These are phyloP conservation scores for Aphelinus atriplicis DNA, from an alignment of 1,140 invertebrate genomes.

Conservation along the genomic window DNA sequence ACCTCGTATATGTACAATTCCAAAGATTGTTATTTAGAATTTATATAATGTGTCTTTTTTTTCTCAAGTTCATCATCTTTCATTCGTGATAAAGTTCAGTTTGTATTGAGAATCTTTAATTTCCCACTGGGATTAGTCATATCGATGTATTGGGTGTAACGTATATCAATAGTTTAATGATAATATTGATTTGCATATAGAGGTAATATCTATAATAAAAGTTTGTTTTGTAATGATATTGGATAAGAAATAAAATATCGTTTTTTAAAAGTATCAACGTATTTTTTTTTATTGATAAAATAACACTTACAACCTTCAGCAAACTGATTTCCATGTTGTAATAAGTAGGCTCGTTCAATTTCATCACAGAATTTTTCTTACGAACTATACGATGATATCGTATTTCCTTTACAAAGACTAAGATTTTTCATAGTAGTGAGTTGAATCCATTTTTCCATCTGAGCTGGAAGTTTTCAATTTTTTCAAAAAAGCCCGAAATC, in stretches of 20 bases:
- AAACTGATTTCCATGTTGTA: constrained; percentile 52
- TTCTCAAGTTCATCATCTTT: background rate
- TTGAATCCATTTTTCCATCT: too few relatives aligned
- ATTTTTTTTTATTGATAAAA: constrained; percentile 59
- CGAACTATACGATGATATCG: constrained; percentile 41
- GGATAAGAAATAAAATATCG: constrained; percentile 27
- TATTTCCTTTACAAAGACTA: background rate
- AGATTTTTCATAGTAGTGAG: too few relatives aligned
- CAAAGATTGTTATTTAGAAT: constrained; percentile 28
- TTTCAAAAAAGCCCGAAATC: too few relatives aligned
- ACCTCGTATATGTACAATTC: constrained; percentile 12
- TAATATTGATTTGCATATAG: too few relatives aligned
- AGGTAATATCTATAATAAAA: too few relatives aligned
- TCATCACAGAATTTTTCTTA: constrained; percentile 56
- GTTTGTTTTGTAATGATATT: background rate
- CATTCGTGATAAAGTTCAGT: too few relatives aligned
- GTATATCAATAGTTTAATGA: too few relatives aligned
- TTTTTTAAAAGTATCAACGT: constrained; percentile 60
- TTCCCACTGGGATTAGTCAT: too few relatives aligned
- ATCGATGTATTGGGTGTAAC: too few relatives aligned
- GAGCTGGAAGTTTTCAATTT: too few relatives aligned
- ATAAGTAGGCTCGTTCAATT: constrained; percentile 46
- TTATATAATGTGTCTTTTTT: constrained; percentile 19
- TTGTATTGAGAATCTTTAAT: too few relatives aligned
- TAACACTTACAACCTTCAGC: constrained; percentile 59